Conservation (phyloP, 2,888 invertebrate species). For the Agrochola macilenta region DNA sequence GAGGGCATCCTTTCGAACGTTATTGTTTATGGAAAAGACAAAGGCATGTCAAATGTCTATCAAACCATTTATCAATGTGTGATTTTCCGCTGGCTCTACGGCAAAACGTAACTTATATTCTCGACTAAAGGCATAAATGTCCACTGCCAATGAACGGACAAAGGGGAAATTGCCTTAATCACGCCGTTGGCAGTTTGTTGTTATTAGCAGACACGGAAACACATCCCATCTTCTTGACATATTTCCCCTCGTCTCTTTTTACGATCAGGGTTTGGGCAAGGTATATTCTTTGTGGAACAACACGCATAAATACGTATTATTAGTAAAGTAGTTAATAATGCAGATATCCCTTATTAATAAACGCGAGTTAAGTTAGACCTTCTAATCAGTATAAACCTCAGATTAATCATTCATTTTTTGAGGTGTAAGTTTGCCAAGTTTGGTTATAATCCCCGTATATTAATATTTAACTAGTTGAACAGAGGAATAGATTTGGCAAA, state of each 20-base stretch:
- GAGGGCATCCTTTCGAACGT: not conserved
- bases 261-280: conserved; percentile 15
- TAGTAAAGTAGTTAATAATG: not conserved
- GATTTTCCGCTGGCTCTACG: not conserved
- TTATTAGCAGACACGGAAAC: conserved; percentile 47
- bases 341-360: not conserved
- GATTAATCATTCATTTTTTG: not conserved
- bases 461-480: not conserved
- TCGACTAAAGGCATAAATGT: conserved; percentile 24
- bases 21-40: not conserved
- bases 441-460: not conserved
- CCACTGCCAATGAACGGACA: conserved; percentile 34
- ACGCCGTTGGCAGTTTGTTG: conserved; percentile 53
- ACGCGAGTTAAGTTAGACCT: too few species aligned
- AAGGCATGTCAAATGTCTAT: not conserved
- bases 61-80: not conserved
- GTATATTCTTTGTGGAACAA: too few species aligned
- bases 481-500: not conserved
- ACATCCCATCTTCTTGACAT: conserved; percentile 38
- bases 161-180: conserved; percentile 49
- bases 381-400: not conserved
- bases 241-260: conserved; percentile 31
- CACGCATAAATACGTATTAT: too few species aligned
- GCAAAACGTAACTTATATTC: conserved; percentile 7
- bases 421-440: not conserved